phyloP scores from a whole-genome alignment of 2,113 vertebrate species.

The Pomatostomus ruficeps region DNA sequence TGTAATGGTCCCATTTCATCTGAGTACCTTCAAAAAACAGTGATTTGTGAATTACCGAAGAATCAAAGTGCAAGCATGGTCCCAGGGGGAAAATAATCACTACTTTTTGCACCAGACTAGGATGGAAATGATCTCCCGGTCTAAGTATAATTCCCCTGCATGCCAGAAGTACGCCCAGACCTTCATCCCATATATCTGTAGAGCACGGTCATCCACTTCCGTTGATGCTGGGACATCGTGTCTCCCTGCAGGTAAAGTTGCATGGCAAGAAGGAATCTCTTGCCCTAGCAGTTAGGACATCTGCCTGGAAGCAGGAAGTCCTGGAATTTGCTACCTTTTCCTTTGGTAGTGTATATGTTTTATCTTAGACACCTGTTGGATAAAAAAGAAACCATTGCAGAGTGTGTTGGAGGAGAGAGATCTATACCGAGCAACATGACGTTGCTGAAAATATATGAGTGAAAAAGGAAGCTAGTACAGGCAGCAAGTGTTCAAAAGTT shows the following conservation, averaged over 20 bases:
- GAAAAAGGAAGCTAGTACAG: neutral
- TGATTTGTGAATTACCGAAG: neutral
- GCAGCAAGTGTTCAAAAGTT: neutral
- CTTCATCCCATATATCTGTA: neutral
- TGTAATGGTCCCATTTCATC: fast-evolving
- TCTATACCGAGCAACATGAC: neutral
- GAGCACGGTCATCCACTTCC: neutral
- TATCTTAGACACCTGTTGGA: neutral
- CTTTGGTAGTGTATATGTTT: neutral
- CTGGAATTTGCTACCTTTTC: neutral
- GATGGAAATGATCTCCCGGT: neutral
- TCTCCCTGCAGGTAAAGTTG: neutral
- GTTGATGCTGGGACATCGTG: neutral
- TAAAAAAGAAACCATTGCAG: neutral
- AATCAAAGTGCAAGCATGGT: neutral
- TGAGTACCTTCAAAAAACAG: neutral
- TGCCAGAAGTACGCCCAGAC: neutral
- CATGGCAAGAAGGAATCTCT: neutral
- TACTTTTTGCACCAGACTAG: neutral
- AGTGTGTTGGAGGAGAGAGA: neutral
- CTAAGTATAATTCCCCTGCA: neutral
- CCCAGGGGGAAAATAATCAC: neutral
- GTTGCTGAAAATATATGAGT: neutral
- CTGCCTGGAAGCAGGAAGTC: neutral
- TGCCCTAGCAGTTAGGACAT: neutral